Evolutionary conservation across 2,113 vertebrate genomes (phyloP), one percentile per base, ranked within the genome.

Genomic region (Epinephelus fuscoguttatus): DNA sequence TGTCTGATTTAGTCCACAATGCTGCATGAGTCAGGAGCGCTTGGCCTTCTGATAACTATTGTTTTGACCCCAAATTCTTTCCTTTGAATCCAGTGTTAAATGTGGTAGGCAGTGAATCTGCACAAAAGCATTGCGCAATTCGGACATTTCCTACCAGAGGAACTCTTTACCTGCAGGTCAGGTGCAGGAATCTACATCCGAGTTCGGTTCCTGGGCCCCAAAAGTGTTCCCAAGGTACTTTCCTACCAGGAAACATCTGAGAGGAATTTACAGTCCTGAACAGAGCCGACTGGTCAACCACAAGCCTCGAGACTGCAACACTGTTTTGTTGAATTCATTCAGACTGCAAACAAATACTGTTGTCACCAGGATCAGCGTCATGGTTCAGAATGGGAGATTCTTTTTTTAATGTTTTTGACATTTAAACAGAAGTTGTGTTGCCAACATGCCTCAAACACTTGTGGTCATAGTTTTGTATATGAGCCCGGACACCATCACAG

Each of bases 1-100:
- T 57, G 27, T 89, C 73, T 82, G 85, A 88, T 90, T 84, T 84
- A 66, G 85, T 84, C 78, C 84, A 45, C 78, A 86, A 77, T 68
- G 66, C 81, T 45, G 79, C 56, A 40, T 91, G 89, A 91, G 75
- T 94, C 92, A 87, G 74, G 50, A 77, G 40, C 49, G 15, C 75
- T 85, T 45, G 57, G 64, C 75, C 77, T 83, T 68, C 72, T 52
- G 75, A 78, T 82, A 72, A 90, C 78, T 84, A 69, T 89, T 50
- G 25, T 50, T 91, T 64, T 71, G 45, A 80, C 77, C 75, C 64
- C n/a, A 11, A 23, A 81, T 85, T 73, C 68, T 80, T 88, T 82
- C 79, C 70, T 70, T 50, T 75, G 79, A 66, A 40, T 62, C 87
- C 81, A 75, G 60, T 52, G 75, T 86, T 84, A 56, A 89, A 88